phyloP scores from a whole-genome alignment of 2,797 vertebrate genomes.

The Poeciliopsis presidionis region DNA sequence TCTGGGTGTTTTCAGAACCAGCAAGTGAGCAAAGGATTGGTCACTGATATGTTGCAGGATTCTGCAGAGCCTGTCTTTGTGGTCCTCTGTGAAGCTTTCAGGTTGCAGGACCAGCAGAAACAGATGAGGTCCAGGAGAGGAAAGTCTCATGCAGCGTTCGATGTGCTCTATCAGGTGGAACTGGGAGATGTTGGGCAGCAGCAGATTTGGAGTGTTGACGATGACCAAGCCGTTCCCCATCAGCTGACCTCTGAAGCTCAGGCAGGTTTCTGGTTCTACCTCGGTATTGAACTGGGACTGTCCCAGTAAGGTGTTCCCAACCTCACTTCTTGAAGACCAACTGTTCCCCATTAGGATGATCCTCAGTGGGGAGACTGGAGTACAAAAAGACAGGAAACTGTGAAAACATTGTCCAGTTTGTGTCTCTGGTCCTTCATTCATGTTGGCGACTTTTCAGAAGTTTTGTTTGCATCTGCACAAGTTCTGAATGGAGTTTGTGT shows the following conservation, averaged over 20 bases:
- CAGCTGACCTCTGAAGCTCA: neutral
- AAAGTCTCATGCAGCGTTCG: neutral
- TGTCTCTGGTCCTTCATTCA: neutral
- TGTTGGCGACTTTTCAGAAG: neutral
- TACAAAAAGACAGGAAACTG: neutral
- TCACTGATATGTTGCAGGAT: conserved; percentile 19
- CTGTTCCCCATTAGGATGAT: conserved; percentile 36
- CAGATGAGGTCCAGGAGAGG: conserved; percentile 1
- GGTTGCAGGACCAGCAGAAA: conserved; percentile 13
- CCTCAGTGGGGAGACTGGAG: conserved; percentile 33
- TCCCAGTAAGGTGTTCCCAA: conserved; percentile 19
- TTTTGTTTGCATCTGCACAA: neutral
- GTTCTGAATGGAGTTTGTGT: neutral
- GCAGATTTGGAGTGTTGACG: conserved; percentile 34
- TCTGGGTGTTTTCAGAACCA: conserved; percentile 9
- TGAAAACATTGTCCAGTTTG: neutral
- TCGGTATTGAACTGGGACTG: neutral
- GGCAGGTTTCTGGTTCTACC: neutral
- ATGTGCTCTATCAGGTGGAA: neutral
- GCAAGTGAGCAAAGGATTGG: conserved; percentile 18
- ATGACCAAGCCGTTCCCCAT: conserved; percentile 1
- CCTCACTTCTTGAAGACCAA: conserved; percentile 1
- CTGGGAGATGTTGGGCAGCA: conserved; percentile 5
- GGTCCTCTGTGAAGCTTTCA: conserved; percentile 26
- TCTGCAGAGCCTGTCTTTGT: conserved; percentile 5